Evolutionary conservation across 2,888 invertebrate species (phyloP).

Genomic region (Melanchra persicariae): DNA sequence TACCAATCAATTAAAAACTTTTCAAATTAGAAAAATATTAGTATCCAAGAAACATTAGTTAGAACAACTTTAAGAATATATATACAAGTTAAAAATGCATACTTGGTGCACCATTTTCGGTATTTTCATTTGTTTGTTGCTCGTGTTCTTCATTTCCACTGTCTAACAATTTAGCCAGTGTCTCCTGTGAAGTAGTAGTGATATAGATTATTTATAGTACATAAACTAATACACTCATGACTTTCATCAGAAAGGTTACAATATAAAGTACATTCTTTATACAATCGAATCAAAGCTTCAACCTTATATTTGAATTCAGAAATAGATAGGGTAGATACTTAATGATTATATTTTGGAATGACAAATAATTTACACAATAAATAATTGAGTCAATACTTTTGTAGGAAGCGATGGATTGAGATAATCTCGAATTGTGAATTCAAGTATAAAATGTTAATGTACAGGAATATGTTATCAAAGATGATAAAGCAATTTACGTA

Average conservation of each 20-base stretch:
- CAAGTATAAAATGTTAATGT: no score
- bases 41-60: not conserved
- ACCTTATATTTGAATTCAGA: no score
- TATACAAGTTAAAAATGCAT: constrained; percentile 10
- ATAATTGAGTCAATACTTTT: no score
- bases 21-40: not conserved
- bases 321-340: no score
- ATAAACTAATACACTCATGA: not conserved
- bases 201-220: not conserved
- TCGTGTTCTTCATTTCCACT: constrained; percentile 77
- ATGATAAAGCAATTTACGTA: not conserved
- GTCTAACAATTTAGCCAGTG: constrained; percentile 78
- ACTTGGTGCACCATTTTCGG: constrained; percentile 18
- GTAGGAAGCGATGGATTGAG: no score
- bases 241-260: not conserved
- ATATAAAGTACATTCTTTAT: not conserved
- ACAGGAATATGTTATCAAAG: not conserved
- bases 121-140: constrained; percentile 22
- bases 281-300: not conserved
- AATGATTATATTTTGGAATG: no score
- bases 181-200: constrained; percentile 72
- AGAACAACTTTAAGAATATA: no score
- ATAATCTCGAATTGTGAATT: no score
- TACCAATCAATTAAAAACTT: no score
- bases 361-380: no score